These are phyloP conservation scores for Agriopis leucophaearia DNA, from an alignment of 2,888 invertebrate species.

Conservation along the genomic window DNA sequence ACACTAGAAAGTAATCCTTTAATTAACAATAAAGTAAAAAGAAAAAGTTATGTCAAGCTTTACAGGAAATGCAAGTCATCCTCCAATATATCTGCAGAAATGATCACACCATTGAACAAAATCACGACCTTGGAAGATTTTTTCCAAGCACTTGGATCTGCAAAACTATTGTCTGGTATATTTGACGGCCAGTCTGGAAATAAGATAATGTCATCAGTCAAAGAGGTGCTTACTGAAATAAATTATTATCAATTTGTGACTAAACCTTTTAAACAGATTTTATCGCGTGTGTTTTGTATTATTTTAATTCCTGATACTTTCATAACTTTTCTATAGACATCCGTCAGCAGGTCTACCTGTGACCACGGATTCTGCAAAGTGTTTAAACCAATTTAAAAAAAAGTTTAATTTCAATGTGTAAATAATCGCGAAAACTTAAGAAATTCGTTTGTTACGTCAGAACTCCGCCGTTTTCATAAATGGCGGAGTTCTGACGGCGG, in stretches of 20 bases:
- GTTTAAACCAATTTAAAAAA: too few relatives aligned
- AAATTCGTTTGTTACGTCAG: too few relatives aligned
- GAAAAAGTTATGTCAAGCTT: conserved; percentile 59
- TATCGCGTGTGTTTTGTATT: too few relatives aligned
- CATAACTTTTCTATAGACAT: too few relatives aligned
- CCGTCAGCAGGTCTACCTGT: too few relatives aligned
- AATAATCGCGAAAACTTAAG: too few relatives aligned
- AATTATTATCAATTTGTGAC: neutral
- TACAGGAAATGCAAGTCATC: conserved; percentile 72
- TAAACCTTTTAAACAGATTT: too few relatives aligned
- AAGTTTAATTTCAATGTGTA: too few relatives aligned
- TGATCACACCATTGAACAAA: conserved; percentile 60
- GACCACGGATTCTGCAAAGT: too few relatives aligned
- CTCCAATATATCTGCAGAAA: conserved; percentile 58
- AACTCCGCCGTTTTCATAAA: too few relatives aligned
- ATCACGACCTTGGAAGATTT: conserved; percentile 74
- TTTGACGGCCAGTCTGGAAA: conserved; percentile 62
- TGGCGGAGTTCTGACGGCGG: too few relatives aligned
- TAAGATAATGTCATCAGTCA: conserved; percentile 65
- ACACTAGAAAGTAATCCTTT: conserved; percentile 1
- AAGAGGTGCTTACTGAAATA: conserved; percentile 58
- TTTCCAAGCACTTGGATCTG: conserved; percentile 67
- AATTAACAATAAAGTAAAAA: conserved; percentile 38
- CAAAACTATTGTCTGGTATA: conserved; percentile 60
- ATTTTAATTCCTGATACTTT: too few relatives aligned